Base-by-base conservation (phyloP, 2,797 vertebrate genomes). In the Chanos chanos region DNA sequence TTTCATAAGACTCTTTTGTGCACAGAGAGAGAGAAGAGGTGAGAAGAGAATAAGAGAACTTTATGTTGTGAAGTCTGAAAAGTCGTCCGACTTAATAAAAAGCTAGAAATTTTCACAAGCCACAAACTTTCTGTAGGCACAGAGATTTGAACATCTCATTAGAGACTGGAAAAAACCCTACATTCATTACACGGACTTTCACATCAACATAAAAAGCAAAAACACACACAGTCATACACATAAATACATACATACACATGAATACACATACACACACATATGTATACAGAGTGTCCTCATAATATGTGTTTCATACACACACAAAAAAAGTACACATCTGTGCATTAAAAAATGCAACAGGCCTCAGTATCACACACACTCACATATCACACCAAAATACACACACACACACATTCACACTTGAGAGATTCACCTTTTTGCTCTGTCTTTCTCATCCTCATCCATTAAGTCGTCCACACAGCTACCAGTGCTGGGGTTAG, bases 381-480 rank as follows among this genome's bases (percentile, higher is more conserved):
- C 16, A 15, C 41, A 2, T 19, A 13, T 16, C 0, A 44, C 18
- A 5, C n/a, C 19, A n/a, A 7, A n/a, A 5, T 9, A 6, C 6
- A 39, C 12, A 40, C 7, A 43, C 2, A 66, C n/a, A 63, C 5
- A 21, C 8, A 56, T 12, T 40, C 27, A 43, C 0, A 56, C 16
- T 70, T 1, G 4, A 13, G 12, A 25, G 30, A 4, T 21, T 12
- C 81, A 98, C 95, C 94, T 94, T 87, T 91, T 94, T 75, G 85
- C 87, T 73, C 84, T 88, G 81, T 92, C 90, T 75, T 89, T 91
- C 60, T 92, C 84, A 88, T 93, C 86, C 80, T 92, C 89, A 31
- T 94, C 93, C 91, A 96, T 89, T 77, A 94, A 88, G 81, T 95
- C 91, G 12, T 89, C 89, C 81, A 92, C 84, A 58, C 89, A 92